These are phyloP conservation scores for Pelusios castaneus DNA, from an alignment of 2,113 vertebrate species.

Conservation along the genomic window DNA sequence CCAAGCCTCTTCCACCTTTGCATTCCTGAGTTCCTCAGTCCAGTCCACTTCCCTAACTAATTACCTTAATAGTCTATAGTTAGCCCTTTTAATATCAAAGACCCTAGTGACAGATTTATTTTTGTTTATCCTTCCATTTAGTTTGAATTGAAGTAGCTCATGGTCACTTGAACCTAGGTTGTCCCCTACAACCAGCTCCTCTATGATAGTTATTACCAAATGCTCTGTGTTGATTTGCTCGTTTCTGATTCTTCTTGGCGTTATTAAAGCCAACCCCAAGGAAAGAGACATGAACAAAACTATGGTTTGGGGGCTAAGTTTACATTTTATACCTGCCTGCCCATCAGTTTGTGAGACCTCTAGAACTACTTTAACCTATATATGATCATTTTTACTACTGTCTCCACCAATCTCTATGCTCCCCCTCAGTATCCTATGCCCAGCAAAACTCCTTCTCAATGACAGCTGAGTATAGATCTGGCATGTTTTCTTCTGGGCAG, in stretches of 20 bases:
- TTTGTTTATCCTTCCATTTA: too few relatives aligned
- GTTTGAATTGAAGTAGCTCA: too few relatives aligned
- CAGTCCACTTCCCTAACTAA: too few relatives aligned
- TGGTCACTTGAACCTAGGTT: too few relatives aligned
- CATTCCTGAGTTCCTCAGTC: too few relatives aligned
- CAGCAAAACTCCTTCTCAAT: not conserved
- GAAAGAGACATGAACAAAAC: not conserved
- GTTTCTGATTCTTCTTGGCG: not conserved
- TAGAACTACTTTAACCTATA: not conserved
- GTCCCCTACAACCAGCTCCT: too few relatives aligned
- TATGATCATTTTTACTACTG: not conserved
- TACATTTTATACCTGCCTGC: not conserved
- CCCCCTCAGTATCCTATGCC: not conserved
- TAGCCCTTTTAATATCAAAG: too few relatives aligned
- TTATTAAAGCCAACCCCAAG: not conserved
- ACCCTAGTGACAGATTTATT: too few relatives aligned
- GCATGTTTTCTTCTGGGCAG: not conserved
- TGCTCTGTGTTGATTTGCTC: not conserved
- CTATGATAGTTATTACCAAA: not conserved
- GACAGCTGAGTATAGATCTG: rapidly evolving
- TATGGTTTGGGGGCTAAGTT: not conserved
- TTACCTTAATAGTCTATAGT: too few relatives aligned
- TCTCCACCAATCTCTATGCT: not conserved
- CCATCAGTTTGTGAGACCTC: rapidly evolving
- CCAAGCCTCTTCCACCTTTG: too few relatives aligned